Conservation (phyloP, 2,888 invertebrate genomes). For the Ctenicera cuprea region DNA sequence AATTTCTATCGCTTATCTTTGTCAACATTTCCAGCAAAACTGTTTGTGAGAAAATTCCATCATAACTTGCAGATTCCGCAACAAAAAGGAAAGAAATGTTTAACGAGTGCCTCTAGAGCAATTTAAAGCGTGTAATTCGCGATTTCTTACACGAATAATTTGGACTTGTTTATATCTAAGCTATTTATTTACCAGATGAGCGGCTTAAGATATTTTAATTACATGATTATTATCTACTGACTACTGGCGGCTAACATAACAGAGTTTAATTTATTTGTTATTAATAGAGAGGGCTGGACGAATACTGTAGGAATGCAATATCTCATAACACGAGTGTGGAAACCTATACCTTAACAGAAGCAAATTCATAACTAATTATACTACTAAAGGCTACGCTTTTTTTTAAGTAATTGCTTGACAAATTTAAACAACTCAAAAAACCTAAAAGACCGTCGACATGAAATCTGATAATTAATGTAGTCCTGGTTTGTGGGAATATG, state of each 20-base stretch:
- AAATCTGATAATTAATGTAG: conserved; percentile 10
- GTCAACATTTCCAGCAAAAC: background rate
- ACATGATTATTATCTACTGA: conserved; percentile 52
- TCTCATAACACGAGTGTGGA: conserved; percentile 31
- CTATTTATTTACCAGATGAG: conserved; percentile 51
- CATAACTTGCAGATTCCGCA: background rate
- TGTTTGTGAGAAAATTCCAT: background rate
- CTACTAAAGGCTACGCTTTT: background rate
- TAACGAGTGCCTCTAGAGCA: background rate
- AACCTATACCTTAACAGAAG: conserved; percentile 23
- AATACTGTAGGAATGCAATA: conserved; percentile 32
- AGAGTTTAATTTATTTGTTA: conserved; percentile 45
- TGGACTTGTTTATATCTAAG: conserved; percentile 6
- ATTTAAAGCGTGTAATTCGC: conserved; percentile 28
- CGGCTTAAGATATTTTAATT: conserved; percentile 54
- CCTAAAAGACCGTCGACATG: background rate
- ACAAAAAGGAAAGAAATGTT: background rate
- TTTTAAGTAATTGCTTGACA: conserved; percentile 18
- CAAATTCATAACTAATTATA: conserved; percentile 15
- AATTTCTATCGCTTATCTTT: conserved; percentile 10
- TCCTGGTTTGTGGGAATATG: conserved; percentile 20
- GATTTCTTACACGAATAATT: conserved; percentile 33
- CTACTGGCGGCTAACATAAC: conserved; percentile 50
- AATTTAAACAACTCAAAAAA: conserved; percentile 7
- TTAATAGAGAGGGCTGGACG: conserved; percentile 38